These are phyloP conservation scores for Nycticorax nycticorax DNA, from an alignment of 2,113 vertebrate genomes.

Conservation along the genomic window DNA sequence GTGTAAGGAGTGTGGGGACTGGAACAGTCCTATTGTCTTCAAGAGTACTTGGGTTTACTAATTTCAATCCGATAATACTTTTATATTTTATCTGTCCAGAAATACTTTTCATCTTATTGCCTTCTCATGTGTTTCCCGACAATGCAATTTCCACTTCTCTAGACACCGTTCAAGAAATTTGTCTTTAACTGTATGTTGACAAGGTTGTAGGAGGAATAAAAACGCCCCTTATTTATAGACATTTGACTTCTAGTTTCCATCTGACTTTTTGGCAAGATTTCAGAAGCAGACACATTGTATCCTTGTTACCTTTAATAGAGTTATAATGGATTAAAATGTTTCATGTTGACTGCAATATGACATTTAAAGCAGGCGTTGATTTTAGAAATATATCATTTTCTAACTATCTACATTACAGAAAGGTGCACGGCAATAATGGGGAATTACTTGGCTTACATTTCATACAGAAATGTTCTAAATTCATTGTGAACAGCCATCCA, in stretches of 20 bases:
- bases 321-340: conserved; percentile 60
- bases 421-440: background rate
- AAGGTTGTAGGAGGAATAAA: conserved; percentile 37
- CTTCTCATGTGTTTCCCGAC: background rate
- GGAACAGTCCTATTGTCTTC: background rate
- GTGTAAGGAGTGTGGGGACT: background rate
- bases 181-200: conserved; percentile 32
- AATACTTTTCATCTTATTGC: background rate
- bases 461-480: background rate
- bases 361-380: conserved; percentile 54
- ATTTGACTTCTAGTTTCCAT: conserved; percentile 61
- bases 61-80: background rate
- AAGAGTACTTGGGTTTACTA: background rate
- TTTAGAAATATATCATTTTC: conserved; percentile 57
- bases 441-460: conserved; percentile 22
- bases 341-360: conserved; percentile 38
- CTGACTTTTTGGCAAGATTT: conserved; percentile 47
- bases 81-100: background rate
- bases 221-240: conserved; percentile 36
- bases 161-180: background rate
- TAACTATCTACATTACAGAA: conserved; percentile 3
- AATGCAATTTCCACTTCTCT: background rate
- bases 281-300: conserved; percentile 1
- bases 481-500: background rate
- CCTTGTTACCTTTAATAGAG: conserved; percentile 56